A percentile compares a stretch with the other conserved stretches of the same genome.
Conservation (phyloP, 2,888 invertebrate species). For the Notodonta ziczac region DNA sequence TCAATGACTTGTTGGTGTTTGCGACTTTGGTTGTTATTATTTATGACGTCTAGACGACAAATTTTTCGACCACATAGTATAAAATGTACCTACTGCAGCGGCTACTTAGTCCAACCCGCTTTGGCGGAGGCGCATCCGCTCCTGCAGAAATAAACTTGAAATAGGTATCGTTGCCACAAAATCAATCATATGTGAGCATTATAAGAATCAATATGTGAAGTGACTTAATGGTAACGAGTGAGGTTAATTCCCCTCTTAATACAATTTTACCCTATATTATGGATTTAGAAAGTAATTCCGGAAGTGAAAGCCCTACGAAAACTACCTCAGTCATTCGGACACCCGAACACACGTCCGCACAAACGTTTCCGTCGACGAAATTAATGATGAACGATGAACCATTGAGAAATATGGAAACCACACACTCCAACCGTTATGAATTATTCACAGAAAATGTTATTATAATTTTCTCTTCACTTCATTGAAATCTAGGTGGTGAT, state of each 20-base stretch:
- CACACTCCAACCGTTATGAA: conserved; percentile 59
- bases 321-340: neutral
- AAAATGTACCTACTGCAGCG: no score
- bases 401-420: conserved; percentile 44
- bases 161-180: no score
- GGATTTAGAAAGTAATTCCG: neutral
- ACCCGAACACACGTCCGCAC: neutral
- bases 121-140: no score
- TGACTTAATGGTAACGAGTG: no score
- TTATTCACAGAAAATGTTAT: conserved; percentile 67
- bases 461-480: conserved; percentile 60
- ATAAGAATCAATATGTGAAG: no score
- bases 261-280: no score
- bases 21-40: neutral
- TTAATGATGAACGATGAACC: conserved; percentile 25
- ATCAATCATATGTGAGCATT: no score
- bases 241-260: no score
- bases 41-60: neutral
- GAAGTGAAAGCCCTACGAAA: neutral
- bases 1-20: neutral
- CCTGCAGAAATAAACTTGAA: no score
- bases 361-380: conserved; percentile 9
- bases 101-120: no score
- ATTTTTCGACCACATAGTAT: neutral
- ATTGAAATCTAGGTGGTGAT: conserved; percentile 66